Evolutionary conservation across 2,888 invertebrate species (phyloP).

Genomic region (Lasioglossum leucozonium): DNA sequence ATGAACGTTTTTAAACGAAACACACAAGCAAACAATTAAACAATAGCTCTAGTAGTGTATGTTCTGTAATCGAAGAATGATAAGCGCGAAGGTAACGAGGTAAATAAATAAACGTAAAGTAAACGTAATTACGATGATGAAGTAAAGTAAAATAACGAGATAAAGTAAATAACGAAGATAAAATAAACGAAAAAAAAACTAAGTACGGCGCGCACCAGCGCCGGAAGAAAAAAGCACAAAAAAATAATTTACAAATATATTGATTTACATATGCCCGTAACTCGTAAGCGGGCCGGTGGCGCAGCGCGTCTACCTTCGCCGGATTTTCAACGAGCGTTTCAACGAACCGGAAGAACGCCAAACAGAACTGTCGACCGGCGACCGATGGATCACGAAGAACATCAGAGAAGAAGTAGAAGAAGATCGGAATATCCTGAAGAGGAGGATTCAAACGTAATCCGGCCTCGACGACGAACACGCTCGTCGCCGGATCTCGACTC

Average conservation of each 20-base stretch:
- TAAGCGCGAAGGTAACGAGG: slow-evolving; percentile 75
- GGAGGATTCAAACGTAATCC: not conserved
- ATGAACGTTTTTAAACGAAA: slow-evolving; percentile 60
- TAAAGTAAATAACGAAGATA: slow-evolving; percentile 23
- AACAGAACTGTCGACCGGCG: not conserved
- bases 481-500: slow-evolving; percentile 35
- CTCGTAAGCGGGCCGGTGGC: slow-evolving; percentile 83
- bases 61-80: slow-evolving; percentile 84
- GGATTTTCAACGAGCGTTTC: slow-evolving; percentile 53
- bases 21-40: slow-evolving; percentile 75
- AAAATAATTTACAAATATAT: slow-evolving; percentile 85
- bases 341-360: not conserved
- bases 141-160: slow-evolving; percentile 17
- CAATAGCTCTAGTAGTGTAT: slow-evolving; percentile 84
- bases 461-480: slow-evolving; percentile 5
- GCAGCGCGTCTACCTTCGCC: slow-evolving; percentile 68
- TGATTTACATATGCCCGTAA: slow-evolving; percentile 85
- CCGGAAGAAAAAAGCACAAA: slow-evolving; percentile 76
- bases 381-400: slow-evolving; percentile 5
- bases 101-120: slow-evolving; percentile 69
- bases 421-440: not conserved
- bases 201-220: slow-evolving; percentile 59
- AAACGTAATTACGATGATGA: slow-evolving; percentile 62
- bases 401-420: not conserved
- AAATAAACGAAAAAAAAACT: slow-evolving; percentile 58